Percentiles rank a stretch among this genome's conserved stretches.
These are phyloP conservation scores for Drosophila birchii DNA, from an alignment of 2,888 invertebrate genomes.

Conservation along the genomic window DNA sequence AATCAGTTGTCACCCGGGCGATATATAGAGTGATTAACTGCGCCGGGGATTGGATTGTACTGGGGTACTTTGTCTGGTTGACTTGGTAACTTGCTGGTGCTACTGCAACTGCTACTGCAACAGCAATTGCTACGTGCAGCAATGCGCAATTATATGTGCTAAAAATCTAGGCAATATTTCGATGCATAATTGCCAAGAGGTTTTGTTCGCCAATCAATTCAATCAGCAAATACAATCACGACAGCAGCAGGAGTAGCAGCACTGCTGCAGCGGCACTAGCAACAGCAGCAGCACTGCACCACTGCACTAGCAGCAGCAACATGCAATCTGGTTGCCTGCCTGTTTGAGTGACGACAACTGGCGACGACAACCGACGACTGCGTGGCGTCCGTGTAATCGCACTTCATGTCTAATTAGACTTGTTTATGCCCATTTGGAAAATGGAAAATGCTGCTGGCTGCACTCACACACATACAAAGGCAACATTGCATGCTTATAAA, in stretches of 20 bases:
- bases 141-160: slow-evolving; percentile 56
- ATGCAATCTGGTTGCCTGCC: slow-evolving; percentile 38
- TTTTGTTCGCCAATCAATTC: slow-evolving; percentile 70
- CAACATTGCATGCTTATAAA: slow-evolving; percentile 42
- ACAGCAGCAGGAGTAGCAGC: slow-evolving; percentile 32
- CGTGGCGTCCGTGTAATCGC: slow-evolving; percentile 78
- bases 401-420: slow-evolving; percentile 82
- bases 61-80: slow-evolving; percentile 17
- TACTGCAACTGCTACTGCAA: slow-evolving; percentile 9
- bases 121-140: slow-evolving; percentile 60
- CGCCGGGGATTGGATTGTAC: slow-evolving; percentile 65
- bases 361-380: slow-evolving; percentile 53
- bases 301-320: slow-evolving; percentile 18
- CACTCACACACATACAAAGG: slow-evolving; percentile 11
- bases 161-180: slow-evolving; percentile 72
- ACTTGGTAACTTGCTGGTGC: background rate
- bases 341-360: slow-evolving; percentile 46
- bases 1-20: slow-evolving; percentile 80
- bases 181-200: slow-evolving; percentile 75
- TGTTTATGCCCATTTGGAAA: slow-evolving; percentile 81
- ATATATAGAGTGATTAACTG: slow-evolving; percentile 80
- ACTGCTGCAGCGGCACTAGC: background rate
- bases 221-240: slow-evolving; percentile 68
- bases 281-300: slow-evolving; percentile 22
- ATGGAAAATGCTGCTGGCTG: slow-evolving; percentile 49